Base-by-base conservation (phyloP, 2,113 vertebrate species). In the Oryzias melastigma region DNA sequence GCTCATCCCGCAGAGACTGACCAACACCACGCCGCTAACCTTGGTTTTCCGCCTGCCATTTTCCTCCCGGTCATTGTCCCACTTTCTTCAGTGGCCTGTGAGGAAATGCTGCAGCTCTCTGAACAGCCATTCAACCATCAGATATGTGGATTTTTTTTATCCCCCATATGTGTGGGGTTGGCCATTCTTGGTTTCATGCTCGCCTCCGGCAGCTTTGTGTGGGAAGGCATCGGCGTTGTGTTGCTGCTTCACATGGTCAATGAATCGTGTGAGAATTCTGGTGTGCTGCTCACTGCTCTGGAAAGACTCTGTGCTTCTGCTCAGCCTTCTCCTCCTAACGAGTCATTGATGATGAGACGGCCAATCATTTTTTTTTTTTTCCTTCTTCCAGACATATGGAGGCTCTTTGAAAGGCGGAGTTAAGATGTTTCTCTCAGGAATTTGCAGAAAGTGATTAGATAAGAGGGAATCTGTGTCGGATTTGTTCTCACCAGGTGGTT, bases 161-260 rank as follows among this genome's bases (percentile, higher is more conserved):
- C 10, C 24, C 19, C 24, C 16, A 14, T 14, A 12, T 45, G 20
- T 29, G 50, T 25, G 47, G 58, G 20, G 14, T 24, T 7, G 27
- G 18, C 41, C n/a, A 15, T 13, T 46, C 10, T 6, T 25, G 7
- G 48, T 52, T 52, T 29, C 14, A 24, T 19, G n/a, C 17, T 10
- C 18, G 13, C 41, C n/a, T n/a, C 24, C 18, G 42, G 27, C 60
- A 52, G 50, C 50, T 29, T 25, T 5, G 24, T 52, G 44, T 52
- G 22, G 29, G 41, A 17, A 42, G 35, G 14, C 16, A 12, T 62
- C 51, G 35, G 17, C 15, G 42, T 18, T 41, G 40, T 62, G 40
- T 48, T 59, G 57, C 41, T 43, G 48, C 18, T 35, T 35, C 35
- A 35, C 35, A 51, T 43, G 42, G 22, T 17, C 35, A 62, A 18